A percentile compares a stretch with the other conserved stretches of the same genome.
Conservation (phyloP, 2,113 vertebrate species). For the Cryptomyrus ogoouensis region DNA sequence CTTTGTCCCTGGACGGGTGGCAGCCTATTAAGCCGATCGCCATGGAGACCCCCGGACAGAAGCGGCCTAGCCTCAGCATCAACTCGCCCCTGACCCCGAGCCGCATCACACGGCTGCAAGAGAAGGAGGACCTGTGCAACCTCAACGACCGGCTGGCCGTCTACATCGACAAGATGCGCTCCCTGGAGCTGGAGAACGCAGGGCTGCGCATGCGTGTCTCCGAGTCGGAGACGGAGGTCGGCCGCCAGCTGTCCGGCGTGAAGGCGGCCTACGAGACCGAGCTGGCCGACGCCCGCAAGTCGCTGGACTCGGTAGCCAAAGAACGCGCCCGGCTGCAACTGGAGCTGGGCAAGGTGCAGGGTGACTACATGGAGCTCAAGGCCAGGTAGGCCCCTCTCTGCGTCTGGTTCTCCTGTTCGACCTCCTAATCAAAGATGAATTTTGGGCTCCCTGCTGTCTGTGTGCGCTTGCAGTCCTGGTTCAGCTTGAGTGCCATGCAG, state of each 20-base stretch:
- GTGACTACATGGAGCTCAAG: constrained; percentile 90
- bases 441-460: not conserved
- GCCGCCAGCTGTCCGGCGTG: constrained; percentile 78
- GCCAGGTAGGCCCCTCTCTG: constrained; percentile 68
- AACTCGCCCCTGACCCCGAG: constrained; percentile 68
- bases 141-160: constrained; percentile 91
- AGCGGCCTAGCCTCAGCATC: constrained; percentile 56
- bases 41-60: constrained; percentile 85
- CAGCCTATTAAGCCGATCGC: constrained; percentile 23
- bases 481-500: not conserved
- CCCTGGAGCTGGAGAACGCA: constrained; percentile 87
- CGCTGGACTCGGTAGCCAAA: constrained; percentile 90
- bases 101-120: constrained; percentile 89
- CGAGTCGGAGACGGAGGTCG: constrained; percentile 80
- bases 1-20: not conserved
- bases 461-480: not conserved
- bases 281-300: constrained; percentile 89
- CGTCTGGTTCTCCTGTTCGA: not conserved
- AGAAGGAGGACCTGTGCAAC: constrained; percentile 93
- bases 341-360: constrained; percentile 84
- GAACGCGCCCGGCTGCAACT: constrained; percentile 88
- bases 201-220: constrained; percentile 82
- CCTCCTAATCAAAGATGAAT: not conserved
- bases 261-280: constrained; percentile 87
- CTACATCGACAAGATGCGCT: constrained; percentile 96